Evolutionary conservation across 2,113 vertebrate genomes (phyloP), one percentile per base, ranked within the genome.

Genomic region (Mustela nigripes): DNA sequence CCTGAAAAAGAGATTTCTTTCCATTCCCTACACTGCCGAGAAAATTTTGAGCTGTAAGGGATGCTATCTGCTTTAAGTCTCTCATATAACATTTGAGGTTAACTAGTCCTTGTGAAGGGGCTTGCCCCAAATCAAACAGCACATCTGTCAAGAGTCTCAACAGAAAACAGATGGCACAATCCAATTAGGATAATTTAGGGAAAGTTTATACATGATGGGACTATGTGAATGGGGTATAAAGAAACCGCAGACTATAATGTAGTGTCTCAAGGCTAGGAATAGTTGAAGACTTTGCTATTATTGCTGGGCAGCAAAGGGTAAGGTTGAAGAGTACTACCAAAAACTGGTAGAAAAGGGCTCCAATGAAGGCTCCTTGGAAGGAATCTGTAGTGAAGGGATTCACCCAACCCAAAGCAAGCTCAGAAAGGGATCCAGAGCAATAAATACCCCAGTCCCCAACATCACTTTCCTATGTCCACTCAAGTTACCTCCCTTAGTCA

Each of bases 91-190:
- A 60, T 76, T 73, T 93, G 53, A 63, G 22, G 78, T 78, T 74
- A 79, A 93, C 16, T 88, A 62, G 45, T 82, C 5, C 14, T 85
- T 85, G 36, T 33, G n/a, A 73, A 93, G 53, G 53, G 9, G 92
- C 60, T 83, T 76, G 74, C 22, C 76, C 86, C 28, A 81, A 42
- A 76, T 91, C 71, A 76, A 42, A 94, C 21, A 45, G 14, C 85
- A 15, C 85, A 15, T 71, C 79, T 86, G 65, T 73, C 21, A 88
- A 88, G 21, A 95, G 50, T 56, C 28, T 63, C 56, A 84, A 45
- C 24, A 92, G 71, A 92, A 84, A 97, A 56, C 71, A 76, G 36
- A 63, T 60, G 28, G 69, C 63, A 93, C 42, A 80, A 89, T 33
- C 0, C 39, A 95, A 85, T 56, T 69, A 91, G 15, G 58, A 81